Evolutionary conservation across 2,797 vertebrate genomes (phyloP).

Genomic region (Onychomys arenicola): DNA sequence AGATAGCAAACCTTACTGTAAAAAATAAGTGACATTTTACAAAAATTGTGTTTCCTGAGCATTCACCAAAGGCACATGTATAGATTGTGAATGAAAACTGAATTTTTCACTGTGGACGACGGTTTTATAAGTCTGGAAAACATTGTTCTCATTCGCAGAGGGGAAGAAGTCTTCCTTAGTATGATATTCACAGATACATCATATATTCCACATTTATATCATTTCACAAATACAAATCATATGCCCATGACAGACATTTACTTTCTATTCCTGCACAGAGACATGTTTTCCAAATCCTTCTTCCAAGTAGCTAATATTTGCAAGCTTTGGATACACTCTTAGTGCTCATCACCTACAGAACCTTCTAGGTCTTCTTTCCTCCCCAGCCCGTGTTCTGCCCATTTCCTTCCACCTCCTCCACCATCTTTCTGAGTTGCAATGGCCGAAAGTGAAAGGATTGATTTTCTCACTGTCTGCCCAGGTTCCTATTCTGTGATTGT

Average conservation of each 20-base stretch:
- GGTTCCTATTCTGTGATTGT: background rate
- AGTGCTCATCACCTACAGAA: background rate
- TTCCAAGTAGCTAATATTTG: background rate
- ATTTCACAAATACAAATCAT: background rate
- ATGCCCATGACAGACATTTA: background rate
- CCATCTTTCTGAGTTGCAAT: background rate
- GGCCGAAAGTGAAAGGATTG: background rate
- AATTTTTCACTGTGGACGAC: background rate
- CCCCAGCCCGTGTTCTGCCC: background rate
- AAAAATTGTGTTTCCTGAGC: background rate
- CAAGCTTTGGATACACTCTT: background rate
- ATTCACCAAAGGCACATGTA: background rate
- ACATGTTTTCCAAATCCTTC: constrained; percentile 13
- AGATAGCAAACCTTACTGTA: background rate
- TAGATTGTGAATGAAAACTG: background rate
- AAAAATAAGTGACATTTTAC: background rate
- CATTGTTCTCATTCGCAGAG: background rate
- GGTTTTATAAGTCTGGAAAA: background rate
- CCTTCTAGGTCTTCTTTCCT: background rate
- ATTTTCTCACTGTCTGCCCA: background rate
- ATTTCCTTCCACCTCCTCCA: background rate
- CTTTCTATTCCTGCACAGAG: background rate
- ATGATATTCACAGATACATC: background rate
- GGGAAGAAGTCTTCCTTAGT: constrained; percentile 25
- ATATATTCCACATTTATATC: background rate